Base-by-base conservation (phyloP, 2,888 invertebrate genomes). In the Hipparchia sbordonii region DNA sequence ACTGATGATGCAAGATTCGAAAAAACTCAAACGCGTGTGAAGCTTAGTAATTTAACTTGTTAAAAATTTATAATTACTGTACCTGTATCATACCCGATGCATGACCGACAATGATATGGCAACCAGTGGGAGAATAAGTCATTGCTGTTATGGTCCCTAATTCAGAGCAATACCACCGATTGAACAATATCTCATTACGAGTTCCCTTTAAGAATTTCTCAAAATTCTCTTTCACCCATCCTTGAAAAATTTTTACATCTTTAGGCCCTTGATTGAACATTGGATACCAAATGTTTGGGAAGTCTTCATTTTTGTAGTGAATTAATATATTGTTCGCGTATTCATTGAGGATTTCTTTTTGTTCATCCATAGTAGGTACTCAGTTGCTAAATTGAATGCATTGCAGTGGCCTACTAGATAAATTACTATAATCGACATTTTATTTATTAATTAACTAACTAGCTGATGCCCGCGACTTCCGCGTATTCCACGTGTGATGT, bases 81-180 rank as follows among this genome's bases (percentile, higher is more conserved):
- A 94, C 95, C 92, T 95, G 94, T 77, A 95, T 92, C 74, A 87
- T 79, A 60, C 95, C 95, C 7, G 92, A 88, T 46, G 94, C 91
- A 82, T 93, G 94, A 9, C 90, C 89, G 46, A 89, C 87, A 63
- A 92, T 87, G 80, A 95, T 82, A 76, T 89, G 79, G 66, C 85
- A 81, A 33, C 94, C 94, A 75, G 88, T 85, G 7, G 88, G 87
- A 46, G 93, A 89, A 80, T 88, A 95, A 76, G 87, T 87, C 72
- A 93, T 78, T 48, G 90, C 83, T 56, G 87, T 87, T 73, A 91
- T 87, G 71, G 82, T 84, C 1, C 92, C 91, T 75, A 85, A 80
- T 79, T 89, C 90, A 1, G 87, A 84, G 70, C 81, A 82, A 76
- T 79, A 87, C 90, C 90, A 90, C 78, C 90, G 84, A 74, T 87